Conservation (phyloP, 2,888 invertebrate genomes). For the Taphrorychus bicolor region DNA sequence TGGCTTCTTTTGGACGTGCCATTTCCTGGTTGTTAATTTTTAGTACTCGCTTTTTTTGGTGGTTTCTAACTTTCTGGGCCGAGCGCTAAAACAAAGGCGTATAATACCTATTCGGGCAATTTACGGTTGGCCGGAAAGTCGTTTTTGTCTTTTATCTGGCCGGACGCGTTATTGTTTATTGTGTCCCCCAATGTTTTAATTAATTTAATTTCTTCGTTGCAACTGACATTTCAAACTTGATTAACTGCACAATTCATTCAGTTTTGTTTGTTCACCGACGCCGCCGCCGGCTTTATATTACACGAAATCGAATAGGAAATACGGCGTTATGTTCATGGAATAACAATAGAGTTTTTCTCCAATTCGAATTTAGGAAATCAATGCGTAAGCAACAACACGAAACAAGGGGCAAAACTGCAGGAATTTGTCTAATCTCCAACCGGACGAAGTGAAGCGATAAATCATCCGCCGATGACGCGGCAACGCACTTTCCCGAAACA, state of each 20-base stretch:
- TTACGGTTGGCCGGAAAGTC: slow-evolving; percentile 2
- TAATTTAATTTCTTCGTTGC: slow-evolving; percentile 35
- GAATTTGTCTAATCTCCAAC: slow-evolving; percentile 25
- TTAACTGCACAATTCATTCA: slow-evolving; percentile 27
- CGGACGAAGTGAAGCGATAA: slow-evolving; percentile 28
- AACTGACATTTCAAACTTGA: slow-evolving; percentile 30
- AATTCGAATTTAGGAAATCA: neutral
- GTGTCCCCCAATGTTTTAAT: slow-evolving; percentile 24
- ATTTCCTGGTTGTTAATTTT: slow-evolving; percentile 27
- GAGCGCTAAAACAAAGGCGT: neutral
- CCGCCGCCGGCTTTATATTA: too few species aligned
- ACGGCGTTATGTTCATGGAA: too few species aligned
- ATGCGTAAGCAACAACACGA: neutral
- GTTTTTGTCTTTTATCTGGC: slow-evolving; percentile 13
- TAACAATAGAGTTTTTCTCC: neutral
- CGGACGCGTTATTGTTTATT: slow-evolving; percentile 9
- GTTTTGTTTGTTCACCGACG: slow-evolving; percentile 9
- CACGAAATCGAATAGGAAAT: neutral
- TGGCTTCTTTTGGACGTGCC: neutral
- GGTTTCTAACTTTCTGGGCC: neutral
- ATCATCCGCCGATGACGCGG: slow-evolving; percentile 38
- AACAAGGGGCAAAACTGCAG: slow-evolving; percentile 5
- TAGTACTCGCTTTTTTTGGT: neutral
- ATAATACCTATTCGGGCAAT: neutral
- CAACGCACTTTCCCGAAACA: slow-evolving; percentile 41